Evolutionary conservation across 2,888 invertebrate genomes (phyloP), one percentile per base, ranked within the genome.

Genomic region (Malthinus flaveolus): DNA sequence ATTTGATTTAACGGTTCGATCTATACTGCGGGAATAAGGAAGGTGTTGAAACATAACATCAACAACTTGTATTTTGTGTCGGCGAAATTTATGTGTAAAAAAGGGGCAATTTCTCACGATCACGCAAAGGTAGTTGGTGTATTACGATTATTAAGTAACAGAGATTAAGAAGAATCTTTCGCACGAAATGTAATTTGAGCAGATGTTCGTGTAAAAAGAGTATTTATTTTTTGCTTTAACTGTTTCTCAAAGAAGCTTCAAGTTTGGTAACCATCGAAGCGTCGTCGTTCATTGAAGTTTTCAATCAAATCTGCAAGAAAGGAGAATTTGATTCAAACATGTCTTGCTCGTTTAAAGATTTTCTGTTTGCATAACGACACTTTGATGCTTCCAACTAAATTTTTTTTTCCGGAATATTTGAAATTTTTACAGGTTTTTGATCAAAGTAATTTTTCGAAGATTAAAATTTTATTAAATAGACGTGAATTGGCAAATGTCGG

Each of bases 221-320:
- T 60, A 51, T 60, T 60, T 60, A 56, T 56, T 56, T 54, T 59
- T 60, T 55, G 49, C 55, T 55, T 54, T 56, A 56, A 51, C 55
- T 53, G 52, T 52, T 23, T 56, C 31, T 60, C 60, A 56, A 60
- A 60, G 56, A 44, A 56, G 46, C 49, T 51, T 59, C 56, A 32
- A 48, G 52, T 56, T 23, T 37, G 32, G 56, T 32, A 60, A 44
- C 56, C 56, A 56, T 51, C 49, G 51, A 56, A 52, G 56, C 60
- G 52, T 56, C 45, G 33, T 48, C 34, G 47, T 56, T 60, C 56
- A 48, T 56, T 60, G 56, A 56, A 56, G 60, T 56, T 60, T 56
- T 50, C 56, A 60, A 60, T 60, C 56, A 50, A 60, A 56, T 50
- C 32, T 56, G 45, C 42, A 51, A 51, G 52, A 49, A 56, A 54